Conservation (phyloP, 2,888 invertebrate genomes). For the Meiosimyza platycephala region DNA sequence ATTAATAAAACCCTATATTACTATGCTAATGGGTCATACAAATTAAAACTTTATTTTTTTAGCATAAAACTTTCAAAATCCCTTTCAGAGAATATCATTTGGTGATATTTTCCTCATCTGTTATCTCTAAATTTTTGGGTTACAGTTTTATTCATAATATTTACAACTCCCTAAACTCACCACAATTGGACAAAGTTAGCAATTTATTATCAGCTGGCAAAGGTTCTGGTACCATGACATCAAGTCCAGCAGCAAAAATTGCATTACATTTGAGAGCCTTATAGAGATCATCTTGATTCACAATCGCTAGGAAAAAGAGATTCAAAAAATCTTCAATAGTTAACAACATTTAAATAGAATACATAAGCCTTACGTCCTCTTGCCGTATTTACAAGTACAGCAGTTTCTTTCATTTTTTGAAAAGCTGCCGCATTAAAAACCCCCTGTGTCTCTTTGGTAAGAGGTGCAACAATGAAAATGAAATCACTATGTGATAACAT, state of each 20-base stretch:
- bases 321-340: no score
- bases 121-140: no score
- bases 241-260: slow-evolving; percentile 90
- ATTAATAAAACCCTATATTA: no score
- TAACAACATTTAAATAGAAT: neutral
- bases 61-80: no score
- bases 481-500: slow-evolving; percentile 79
- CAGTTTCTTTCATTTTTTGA: slow-evolving; percentile 78
- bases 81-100: no score
- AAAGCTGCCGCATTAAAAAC: slow-evolving; percentile 78
- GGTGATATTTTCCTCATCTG: no score
- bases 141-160: no score
- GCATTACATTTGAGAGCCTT: slow-evolving; percentile 78
- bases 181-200: slow-evolving; percentile 81
- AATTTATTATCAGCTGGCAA: slow-evolving; percentile 83
- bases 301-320: slow-evolving; percentile 68
- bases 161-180: slow-evolving; percentile 66
- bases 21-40: no score
- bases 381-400: slow-evolving; percentile 80
- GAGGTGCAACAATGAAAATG: slow-evolving; percentile 74
- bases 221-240: slow-evolving; percentile 93
- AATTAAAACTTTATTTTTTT: no score
- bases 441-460: slow-evolving; percentile 75
- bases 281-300: slow-evolving; percentile 85
- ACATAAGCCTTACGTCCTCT: slow-evolving; percentile 69